These are phyloP conservation scores for Nycticebus coucang DNA, from an alignment of 2,113 vertebrate species.

Conservation along the genomic window DNA sequence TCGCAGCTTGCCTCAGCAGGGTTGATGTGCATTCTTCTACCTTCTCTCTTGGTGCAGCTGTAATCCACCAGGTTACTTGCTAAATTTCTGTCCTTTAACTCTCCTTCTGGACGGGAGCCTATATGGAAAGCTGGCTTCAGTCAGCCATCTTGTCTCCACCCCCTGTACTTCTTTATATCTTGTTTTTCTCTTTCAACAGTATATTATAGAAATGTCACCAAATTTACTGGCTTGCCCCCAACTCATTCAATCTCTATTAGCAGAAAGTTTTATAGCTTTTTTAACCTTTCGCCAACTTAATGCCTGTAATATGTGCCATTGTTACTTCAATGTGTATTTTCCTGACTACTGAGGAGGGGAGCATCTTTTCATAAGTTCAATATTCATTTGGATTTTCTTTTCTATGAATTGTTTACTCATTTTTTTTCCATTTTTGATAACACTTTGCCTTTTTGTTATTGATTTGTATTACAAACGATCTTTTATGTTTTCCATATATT, in stretches of 20 bases:
- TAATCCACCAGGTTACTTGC: too few relatives aligned
- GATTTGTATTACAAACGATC: background rate
- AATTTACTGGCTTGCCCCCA: background rate
- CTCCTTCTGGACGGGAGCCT: too few relatives aligned
- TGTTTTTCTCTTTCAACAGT: background rate
- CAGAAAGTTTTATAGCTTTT: background rate
- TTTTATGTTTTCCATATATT: background rate
- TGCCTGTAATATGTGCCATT: background rate
- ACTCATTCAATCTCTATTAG: background rate
- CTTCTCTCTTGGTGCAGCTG: too few relatives aligned
- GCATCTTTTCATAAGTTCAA: background rate
- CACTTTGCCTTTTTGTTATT: background rate
- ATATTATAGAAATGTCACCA: background rate
- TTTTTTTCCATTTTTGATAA: background rate
- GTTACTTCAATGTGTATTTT: background rate
- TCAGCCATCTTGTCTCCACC: too few relatives aligned
- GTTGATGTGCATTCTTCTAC: too few relatives aligned
- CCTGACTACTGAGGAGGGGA: background rate
- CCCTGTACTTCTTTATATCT: background rate
- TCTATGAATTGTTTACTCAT: background rate
- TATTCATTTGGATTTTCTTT: background rate
- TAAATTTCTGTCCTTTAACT: too few relatives aligned
- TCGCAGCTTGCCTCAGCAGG: too few relatives aligned
- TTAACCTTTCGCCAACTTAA: background rate
- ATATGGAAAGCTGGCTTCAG: too few relatives aligned